Base-by-base conservation (phyloP, 2,888 invertebrate species). In the Phaonia tiefii region DNA sequence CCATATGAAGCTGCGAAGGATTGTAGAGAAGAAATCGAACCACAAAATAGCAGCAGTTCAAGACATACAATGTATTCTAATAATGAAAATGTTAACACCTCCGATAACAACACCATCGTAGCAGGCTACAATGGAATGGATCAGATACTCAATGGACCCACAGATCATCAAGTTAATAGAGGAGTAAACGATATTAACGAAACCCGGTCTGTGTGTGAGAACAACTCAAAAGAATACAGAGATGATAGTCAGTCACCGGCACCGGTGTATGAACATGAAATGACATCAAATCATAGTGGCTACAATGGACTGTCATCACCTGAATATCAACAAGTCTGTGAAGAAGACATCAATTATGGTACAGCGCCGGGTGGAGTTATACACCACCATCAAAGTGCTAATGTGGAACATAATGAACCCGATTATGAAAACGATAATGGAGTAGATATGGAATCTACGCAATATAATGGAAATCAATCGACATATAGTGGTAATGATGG, bases 21-120 rank as follows among this genome's bases (percentile, higher is more conserved):
- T n/a, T n/a, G n/a, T n/a, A n/a, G n/a, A n/a, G 85, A 85, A 60
- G 85, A 86, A 75, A 86, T 84, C 46, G 85, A 84, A 2, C 10
- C 54, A 10, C 54, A 46, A 10, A 13, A 63, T 11, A 63, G 65
- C 1, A 67, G 72, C 11, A 51, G 11, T n/a, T 17, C 39, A 11
- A 31, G 31, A 5, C 31, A 31, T 8, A 3, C 3, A 31, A n/a
- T n/a, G n/a, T n/a, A n/a, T n/a, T n/a, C n/a, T n/a, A 31, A 31
- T 31, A 31, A 31, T 31, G 4, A 31, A 5, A 31, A 31, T 8
- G 31, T 5, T 5, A 31, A 31, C 8, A 31, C 31, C 3, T 5
- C 31, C 3, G 4, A 3, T 5, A 5, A 31, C 31, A 31, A 3
- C 8, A 8, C 3, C 3, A 31, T 5, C 8, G 31, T 8, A 31